phyloP scores from a whole-genome alignment of 2,888 invertebrate species.

The Hydrotaea diabolus region DNA sequence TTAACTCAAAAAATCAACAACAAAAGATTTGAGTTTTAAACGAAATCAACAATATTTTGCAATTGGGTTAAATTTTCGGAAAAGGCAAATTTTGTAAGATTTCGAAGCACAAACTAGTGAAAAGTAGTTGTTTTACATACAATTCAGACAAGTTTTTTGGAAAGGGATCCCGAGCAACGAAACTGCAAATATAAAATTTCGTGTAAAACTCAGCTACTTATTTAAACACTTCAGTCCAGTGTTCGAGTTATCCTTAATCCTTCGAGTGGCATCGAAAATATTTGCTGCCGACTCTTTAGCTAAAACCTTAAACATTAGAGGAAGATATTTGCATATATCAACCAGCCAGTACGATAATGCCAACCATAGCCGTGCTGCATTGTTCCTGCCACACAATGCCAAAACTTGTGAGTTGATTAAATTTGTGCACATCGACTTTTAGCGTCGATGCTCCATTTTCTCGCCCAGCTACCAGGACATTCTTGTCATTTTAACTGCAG shows the following conservation, averaged over 20 bases:
- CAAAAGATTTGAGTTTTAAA: background rate
- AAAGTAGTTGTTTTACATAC: too few relatives aligned
- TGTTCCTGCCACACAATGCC: conserved; percentile 16
- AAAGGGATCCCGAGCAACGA: too few relatives aligned
- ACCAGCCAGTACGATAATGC: too few relatives aligned
- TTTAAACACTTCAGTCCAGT: too few relatives aligned
- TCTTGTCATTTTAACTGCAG: conserved; percentile 58
- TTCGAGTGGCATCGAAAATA: background rate
- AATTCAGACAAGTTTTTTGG: too few relatives aligned
- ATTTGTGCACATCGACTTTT: conserved; percentile 55
- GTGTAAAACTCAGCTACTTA: too few relatives aligned
- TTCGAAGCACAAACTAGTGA: too few relatives aligned
- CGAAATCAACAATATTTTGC: too few relatives aligned
- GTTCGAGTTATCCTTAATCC: background rate
- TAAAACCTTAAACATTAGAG: background rate
- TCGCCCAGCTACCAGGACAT: background rate
- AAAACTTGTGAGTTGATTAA: conserved; percentile 63
- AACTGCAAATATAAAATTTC: too few relatives aligned
- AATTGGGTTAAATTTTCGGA: too few relatives aligned
- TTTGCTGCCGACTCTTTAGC: background rate
- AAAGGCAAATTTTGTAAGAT: too few relatives aligned
- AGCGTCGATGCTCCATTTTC: background rate
- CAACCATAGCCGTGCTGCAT: background rate
- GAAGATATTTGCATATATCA: background rate
- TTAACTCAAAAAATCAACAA: background rate